These are phyloP conservation scores for Cydia amplana DNA, from an alignment of 1,140 invertebrate genomes.

Conservation along the genomic window DNA sequence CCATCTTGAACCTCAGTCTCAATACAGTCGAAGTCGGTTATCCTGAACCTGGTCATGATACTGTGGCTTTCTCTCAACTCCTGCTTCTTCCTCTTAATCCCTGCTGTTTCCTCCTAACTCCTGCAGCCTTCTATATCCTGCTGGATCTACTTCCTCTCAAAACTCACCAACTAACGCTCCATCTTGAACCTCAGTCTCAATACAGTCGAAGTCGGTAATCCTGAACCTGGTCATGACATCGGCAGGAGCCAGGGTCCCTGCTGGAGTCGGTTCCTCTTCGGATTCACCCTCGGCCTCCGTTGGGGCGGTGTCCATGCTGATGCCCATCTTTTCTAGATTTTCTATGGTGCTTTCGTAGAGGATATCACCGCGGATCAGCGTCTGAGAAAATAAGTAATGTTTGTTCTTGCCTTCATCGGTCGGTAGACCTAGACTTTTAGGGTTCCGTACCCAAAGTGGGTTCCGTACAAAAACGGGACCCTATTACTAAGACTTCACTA, in stretches of 20 bases:
- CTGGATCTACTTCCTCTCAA: no score
- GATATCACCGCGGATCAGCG: slow-evolving; percentile 69
- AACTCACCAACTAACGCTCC: slow-evolving; percentile 57
- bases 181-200: slow-evolving; percentile 67
- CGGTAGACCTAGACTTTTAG: no score
- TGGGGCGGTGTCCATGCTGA: slow-evolving; percentile 59
- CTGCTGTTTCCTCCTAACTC: no score
- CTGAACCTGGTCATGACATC: slow-evolving; percentile 69
- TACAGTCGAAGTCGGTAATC: slow-evolving; percentile 66
- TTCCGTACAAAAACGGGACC: no score
- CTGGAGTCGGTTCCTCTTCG: slow-evolving; percentile 51
- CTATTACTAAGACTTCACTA: no score
- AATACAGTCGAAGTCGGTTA: slow-evolving; percentile 67
- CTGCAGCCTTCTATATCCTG: no score
- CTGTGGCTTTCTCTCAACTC: no score
- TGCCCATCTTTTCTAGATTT: slow-evolving; percentile 68
- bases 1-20: slow-evolving; percentile 66
- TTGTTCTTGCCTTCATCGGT: no score
- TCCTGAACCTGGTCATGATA: slow-evolving; percentile 65
- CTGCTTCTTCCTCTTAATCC: no score
- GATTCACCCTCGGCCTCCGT: slow-evolving; percentile 58
- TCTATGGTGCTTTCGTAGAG: slow-evolving; percentile 75
- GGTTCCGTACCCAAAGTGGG: no score
- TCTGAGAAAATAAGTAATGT: slow-evolving; percentile 47
- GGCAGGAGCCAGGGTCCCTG: slow-evolving; percentile 61